Evolutionary conservation across 2,888 invertebrate species (phyloP), one percentile per base, ranked within the genome.

Genomic region (Ormyrus nitidulus): DNA sequence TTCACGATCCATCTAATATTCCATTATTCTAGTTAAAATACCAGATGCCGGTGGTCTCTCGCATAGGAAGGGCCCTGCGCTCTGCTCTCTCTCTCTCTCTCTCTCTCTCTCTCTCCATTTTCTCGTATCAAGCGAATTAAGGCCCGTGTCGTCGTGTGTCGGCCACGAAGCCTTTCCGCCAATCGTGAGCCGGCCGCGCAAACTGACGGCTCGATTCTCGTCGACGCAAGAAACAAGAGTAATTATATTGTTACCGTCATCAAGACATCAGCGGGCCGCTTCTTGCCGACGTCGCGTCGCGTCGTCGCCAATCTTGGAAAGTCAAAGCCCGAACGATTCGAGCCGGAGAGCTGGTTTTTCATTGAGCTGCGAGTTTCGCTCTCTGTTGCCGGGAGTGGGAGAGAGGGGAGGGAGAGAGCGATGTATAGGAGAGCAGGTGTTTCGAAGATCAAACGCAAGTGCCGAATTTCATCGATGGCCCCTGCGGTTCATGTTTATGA

Each of bases 181-280:
- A 48, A 58, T 56, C 73, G 56, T 13, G 66, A 59, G 13, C 49
- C 34, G 62, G 9, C 19, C 19, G 19, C 53, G 51, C 68, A 46
- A 58, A 58, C 49, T 49, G 49, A 66, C 53, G 51, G 53, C 75
- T 19, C 19, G 51, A 68, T 59, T 54, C 19, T 19, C 66, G 59
- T 56, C 64, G 61, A 66, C 59, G 53, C 79, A 78, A 74, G 77
- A 82, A 72, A 65, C 49, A 59, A 81, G 59, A 82, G 82, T 84
- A 84, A 85, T 85, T 84, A 85, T 81, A 84, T 84, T 82, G 84
- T 85, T 85, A 85, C 80, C 83, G 80, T 82, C 83, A 83, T 85
- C 81, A 84, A 84, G 83, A 84, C 84, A 82, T 83, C 82, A 80
- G 71, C 46, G 79, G 65, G 77, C 78, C 70, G 49, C 11, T 82